phyloP scores from a whole-genome alignment of 1,140 invertebrate species.

The Venustaconcha ellipsiformis region DNA sequence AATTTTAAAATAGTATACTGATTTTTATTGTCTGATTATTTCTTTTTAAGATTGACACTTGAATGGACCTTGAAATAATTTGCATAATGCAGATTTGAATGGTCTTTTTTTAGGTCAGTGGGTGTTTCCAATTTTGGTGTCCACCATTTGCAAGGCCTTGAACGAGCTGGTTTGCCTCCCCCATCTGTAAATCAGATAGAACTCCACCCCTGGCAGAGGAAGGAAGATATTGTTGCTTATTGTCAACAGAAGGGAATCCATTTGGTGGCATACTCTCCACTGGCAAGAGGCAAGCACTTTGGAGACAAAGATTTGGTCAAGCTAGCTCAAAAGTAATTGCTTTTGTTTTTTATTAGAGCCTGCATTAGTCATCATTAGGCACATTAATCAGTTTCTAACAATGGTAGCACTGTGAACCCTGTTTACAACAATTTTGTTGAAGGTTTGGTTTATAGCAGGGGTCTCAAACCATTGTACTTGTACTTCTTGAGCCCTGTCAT shows the following conservation, averaged over 20 bases:
- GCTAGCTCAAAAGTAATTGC: slow-evolving; percentile 40
- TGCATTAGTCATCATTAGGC: too few relatives aligned
- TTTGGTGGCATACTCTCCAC: slow-evolving; percentile 56
- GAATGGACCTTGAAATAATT: neutral
- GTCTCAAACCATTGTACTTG: too few relatives aligned
- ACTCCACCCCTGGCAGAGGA: slow-evolving; percentile 51
- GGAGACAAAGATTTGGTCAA: slow-evolving; percentile 36
- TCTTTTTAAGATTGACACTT: too few relatives aligned
- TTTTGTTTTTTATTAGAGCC: too few relatives aligned
- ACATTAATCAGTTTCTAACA: too few relatives aligned
- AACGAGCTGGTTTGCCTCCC: slow-evolving; percentile 41
- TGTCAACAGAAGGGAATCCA: slow-evolving; percentile 49
- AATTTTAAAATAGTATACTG: too few relatives aligned
- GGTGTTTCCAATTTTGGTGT: slow-evolving; percentile 62
- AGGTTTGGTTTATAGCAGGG: too few relatives aligned
- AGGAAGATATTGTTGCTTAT: slow-evolving; percentile 47
- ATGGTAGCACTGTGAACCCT: too few relatives aligned
- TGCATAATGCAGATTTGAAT: slow-evolving; percentile 6
- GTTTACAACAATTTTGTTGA: too few relatives aligned
- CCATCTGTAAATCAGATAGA: slow-evolving; percentile 63
- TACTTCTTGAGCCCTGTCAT: too few relatives aligned
- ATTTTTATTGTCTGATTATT: too few relatives aligned
- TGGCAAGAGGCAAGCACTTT: slow-evolving; percentile 44
- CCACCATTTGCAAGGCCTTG: slow-evolving; percentile 51
- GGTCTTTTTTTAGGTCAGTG: slow-evolving; percentile 44